Base-by-base conservation (phyloP, 1,140 invertebrate species). In the Agrypnia vestita region DNA sequence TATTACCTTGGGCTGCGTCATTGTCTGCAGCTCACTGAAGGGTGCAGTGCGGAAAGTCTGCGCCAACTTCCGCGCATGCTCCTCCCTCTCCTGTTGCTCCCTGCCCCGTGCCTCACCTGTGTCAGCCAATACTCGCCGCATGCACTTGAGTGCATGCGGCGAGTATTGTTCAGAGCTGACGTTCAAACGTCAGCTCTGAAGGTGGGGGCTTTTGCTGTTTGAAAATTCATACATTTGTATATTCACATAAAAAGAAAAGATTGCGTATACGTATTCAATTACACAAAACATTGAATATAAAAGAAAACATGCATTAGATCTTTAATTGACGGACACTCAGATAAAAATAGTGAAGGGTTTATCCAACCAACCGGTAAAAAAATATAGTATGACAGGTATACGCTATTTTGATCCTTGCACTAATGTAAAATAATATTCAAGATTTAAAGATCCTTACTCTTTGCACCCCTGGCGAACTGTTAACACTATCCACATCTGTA, bases 91-190 rank as follows among this genome's bases (percentile, higher is more conserved):
- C 84, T 95, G 93, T 84, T 94, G 93, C 43, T 93, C 91, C 76
- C 93, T 91, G 67, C 93, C 92, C 77, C 93, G 90, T 8, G 92
- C 92, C 84, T 96, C 95, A 13, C 91, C 90, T 8, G 92, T 93
- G 83, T 96, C 96, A 74, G 93, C 93, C 69, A 98, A 89, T 47
- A 97, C 94, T 84, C 94, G 93, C 84, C 97, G 96, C 90, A 98
- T 93, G 61, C 79, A 79, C 69, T 83, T n/a, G n/a, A n/a, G n/a
- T n/a, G n/a, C n/a, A n/a, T n/a, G n/a, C n/a, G n/a, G n/a, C n/a
- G n/a, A n/a, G n/a, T n/a, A n/a, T n/a, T n/a, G n/a, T n/a, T n/a
- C n/a, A n/a, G n/a, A n/a, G n/a, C n/a, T n/a, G n/a, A n/a, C n/a
- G n/a, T n/a, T 83, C 82, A 72, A 83, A 83, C 4, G 82, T 83